Percentiles rank a stretch among this genome's conserved stretches.
phyloP scores from a whole-genome alignment of 2,797 vertebrate species.

The Ibycter americanus region DNA sequence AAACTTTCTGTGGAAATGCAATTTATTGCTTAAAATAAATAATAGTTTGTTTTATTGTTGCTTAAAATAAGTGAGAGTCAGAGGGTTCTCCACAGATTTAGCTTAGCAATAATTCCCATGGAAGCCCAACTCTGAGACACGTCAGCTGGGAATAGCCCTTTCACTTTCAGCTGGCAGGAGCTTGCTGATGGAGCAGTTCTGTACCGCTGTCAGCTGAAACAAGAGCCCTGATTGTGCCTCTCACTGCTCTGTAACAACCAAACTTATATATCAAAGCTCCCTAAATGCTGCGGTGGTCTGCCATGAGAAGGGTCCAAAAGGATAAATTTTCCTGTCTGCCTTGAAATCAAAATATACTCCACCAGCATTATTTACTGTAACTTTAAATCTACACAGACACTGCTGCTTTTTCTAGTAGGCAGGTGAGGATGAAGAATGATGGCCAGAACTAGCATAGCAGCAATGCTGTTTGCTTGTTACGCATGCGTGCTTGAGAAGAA shows the following conservation, averaged over 20 bases:
- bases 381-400: not conserved
- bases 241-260: not conserved
- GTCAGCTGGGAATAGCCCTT: not conserved
- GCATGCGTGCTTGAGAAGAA: not conserved
- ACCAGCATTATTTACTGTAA: not conserved
- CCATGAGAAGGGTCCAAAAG: not conserved
- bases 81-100: not conserved
- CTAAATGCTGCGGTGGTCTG: not conserved
- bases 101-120: not conserved
- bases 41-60: not conserved
- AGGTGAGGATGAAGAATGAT: accelerated
- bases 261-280: not conserved
- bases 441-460: not conserved
- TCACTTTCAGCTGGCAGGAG: not conserved
- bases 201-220: not conserved
- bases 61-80: not conserved
- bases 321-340: not conserved
- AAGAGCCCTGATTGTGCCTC: not conserved
- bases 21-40: not conserved
- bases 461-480: not conserved
- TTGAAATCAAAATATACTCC: not conserved
- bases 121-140: not conserved
- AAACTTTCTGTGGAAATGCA: not conserved
- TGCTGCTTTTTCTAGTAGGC: not conserved
- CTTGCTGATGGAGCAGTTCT: not conserved